Evolutionary conservation across 2,888 invertebrate species (phyloP), one percentile per base, ranked within the genome.

Genomic region (Idaea biselata): DNA sequence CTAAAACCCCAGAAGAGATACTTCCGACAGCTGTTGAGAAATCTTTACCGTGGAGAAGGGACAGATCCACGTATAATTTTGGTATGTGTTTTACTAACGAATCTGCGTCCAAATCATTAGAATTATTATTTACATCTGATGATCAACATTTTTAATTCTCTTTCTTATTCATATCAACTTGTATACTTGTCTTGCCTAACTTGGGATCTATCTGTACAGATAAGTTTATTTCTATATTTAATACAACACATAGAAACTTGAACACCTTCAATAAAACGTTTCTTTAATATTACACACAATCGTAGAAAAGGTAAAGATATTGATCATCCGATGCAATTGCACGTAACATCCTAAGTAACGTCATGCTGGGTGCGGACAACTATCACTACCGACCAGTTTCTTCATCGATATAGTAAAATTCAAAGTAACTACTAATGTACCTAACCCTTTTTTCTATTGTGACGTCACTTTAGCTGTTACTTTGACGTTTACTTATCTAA

Each of bases 1-100:
- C 94, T 86, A 93, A 93, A 87, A 93, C 93, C 73, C 92, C 93
- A 61, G 93, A 93, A 83, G 94, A 94, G 73, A 93, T 94, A 80
- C 93, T 94, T 78, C 95, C 95, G 77, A 96, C 96, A 77, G 95
- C 95, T 80, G 95, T 96, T 84, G 97, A 97, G 93, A 94, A 95
- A 87, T 95, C 95, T 76, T 94, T 97, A 87, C 97, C 97, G 82
- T 97, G 97, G 97, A 95, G 96, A 88, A 94, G 95, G 86, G 96
- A 96, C 90, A 94, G 94, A 89, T 94, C 94, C 91, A 94, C 94
- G 89, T 94, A 94, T 86, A 94, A 94, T 88, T 94, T 94, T 91
- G 95, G 95, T 95, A 95, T 94, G 94, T 93, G 83, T 86, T 86
- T 67, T 82, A 80, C 73, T 80, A 74, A 74, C 75, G 75, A 78